Evolutionary conservation across 1,140 invertebrate genomes (phyloP), one percentile per base, ranked within the genome.

Genomic region (Ditylenchus dipsaci): DNA sequence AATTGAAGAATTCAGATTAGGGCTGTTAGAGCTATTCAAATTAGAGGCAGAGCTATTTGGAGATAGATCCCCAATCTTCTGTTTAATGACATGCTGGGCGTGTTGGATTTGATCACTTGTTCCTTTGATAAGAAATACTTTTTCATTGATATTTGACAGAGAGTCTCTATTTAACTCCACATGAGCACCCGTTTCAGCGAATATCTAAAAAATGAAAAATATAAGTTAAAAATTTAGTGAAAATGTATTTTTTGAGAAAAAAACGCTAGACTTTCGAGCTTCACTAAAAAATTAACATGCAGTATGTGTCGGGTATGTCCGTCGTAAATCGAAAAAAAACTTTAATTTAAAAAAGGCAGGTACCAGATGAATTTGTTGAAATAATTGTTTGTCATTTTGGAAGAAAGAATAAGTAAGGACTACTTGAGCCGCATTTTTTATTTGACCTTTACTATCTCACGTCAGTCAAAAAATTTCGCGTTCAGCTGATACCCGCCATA

Each of bases 11-110:
- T 38, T 38, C 33, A 38, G 3, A 38, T 3, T 38, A 38, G 33
- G 33, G n/a, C n/a, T n/a, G n/a, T n/a, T n/a, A n/a, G n/a, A n/a
- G n/a, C n/a, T n/a, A 38, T 38, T 38, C 33, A 38, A 5, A 38
- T 3, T 38, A 38, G 33, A 11, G 33, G 77, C 73, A 0, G 75
- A 72, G 19, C 75, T 77, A 15, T 69, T 69, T 0, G 75, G 76
- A 13, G 75, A 17, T 30, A 79, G 66, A 42, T 79, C 88, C 89
- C 91, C 91, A 56, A 97, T 89, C 87, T 94, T 95, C 82, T 95
- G 92, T 76, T 89, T 89, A 65, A 95, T 94, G 84, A 95, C 89
- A 83, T 91, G 88, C 76, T 93, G 93, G n/a, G 94, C 95, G 68
- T 91, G 88, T 73, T 97, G 92, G 19, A 97, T 93, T 79, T 94